Evolutionary conservation across 2,797 vertebrate species (phyloP).

Genomic region (Betta splendens): DNA sequence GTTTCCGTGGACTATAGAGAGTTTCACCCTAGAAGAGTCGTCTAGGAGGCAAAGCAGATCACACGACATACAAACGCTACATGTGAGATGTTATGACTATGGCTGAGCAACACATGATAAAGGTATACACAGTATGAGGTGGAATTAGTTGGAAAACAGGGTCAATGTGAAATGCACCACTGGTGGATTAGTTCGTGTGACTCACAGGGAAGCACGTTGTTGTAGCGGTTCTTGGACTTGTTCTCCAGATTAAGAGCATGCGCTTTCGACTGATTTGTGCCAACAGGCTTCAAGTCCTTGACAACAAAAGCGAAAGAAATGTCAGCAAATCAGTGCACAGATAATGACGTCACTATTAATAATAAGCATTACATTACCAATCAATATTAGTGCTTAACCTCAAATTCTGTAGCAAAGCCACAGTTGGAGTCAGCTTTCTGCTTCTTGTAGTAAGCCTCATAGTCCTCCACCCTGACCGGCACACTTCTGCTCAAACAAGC

Average conservation of each 20-base stretch:
- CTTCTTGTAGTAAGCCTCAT: slow-evolving; percentile 89
- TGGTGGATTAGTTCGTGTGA: slow-evolving; percentile 15
- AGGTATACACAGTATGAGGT: slow-evolving; percentile 6
- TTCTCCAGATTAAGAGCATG: slow-evolving; percentile 86
- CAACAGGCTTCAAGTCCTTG: slow-evolving; percentile 89
- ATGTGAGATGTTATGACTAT: not conserved
- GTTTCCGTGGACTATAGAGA: slow-evolving; percentile 82
- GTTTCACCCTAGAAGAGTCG: slow-evolving; percentile 93
- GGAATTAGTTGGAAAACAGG: slow-evolving; percentile 4
- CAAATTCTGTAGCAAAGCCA: slow-evolving; percentile 95
- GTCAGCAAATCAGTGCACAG: too few species aligned
- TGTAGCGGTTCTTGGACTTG: slow-evolving; percentile 95
- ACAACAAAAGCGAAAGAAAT: slow-evolving; percentile 1
- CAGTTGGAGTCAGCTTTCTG: slow-evolving; percentile 94
- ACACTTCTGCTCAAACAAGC: slow-evolving; percentile 80
- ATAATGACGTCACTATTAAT: too few species aligned
- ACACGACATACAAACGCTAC: slow-evolving; percentile 25
- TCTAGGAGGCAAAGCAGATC: slow-evolving; percentile 78
- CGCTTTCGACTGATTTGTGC: slow-evolving; percentile 84
- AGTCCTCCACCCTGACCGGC: slow-evolving; percentile 87
- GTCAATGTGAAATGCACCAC: slow-evolving; percentile 21
- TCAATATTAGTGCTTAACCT: slow-evolving; percentile 84
- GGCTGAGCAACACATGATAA: slow-evolving; percentile 3
- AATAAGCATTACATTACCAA: too few species aligned
- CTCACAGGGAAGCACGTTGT: slow-evolving; percentile 96